Evolutionary conservation across 2,888 invertebrate species (phyloP), one percentile per base, ranked within the genome.

Genomic region (Globia sparganii): DNA sequence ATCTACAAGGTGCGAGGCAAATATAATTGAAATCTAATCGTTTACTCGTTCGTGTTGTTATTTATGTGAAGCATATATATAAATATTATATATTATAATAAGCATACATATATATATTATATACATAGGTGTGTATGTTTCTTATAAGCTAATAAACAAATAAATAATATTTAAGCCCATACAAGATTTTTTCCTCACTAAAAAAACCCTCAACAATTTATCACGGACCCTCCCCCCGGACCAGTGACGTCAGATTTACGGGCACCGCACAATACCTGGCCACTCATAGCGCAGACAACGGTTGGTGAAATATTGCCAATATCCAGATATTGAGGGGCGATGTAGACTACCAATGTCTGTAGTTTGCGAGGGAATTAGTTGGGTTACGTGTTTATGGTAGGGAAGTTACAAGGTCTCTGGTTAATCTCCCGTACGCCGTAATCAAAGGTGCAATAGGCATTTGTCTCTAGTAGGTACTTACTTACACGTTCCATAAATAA

Each of bases 241-340:
- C 28, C 71, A 11, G 46, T 11, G 80, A 40, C 66, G 77, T 61
- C 68, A 78, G 81, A 86, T 80, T 87, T 83, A 87, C 66, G 84
- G 43, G 25, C 61, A 43, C 76, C 72, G 59, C 72, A 86, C 79
- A 86, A 86, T 81, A 85, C 86, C 86, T 84, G 83, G 11, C 59
- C 75, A 46, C 76, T 77, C 83, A 71, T 40, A 65, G 61, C 65
- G 40, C 82, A 74, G 81, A 81, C 85, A 64, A 66, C 58, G 66
- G 56, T 34, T 5, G 31, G 53, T 75, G 72, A 86, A 78, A 81
- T 87, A 86, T 79, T 70, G 75, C 72, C 86, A 83, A 87, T 87
- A 79, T 62, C 71, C 59, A 74, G 75, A 77, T 68, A 83, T 77
- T 72, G 78, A 37, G 53, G 59, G 37, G 13, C 58, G 77, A 77